phyloP scores from a whole-genome alignment of 2,888 invertebrate genomes.

The Brassicogethes aeneus region DNA sequence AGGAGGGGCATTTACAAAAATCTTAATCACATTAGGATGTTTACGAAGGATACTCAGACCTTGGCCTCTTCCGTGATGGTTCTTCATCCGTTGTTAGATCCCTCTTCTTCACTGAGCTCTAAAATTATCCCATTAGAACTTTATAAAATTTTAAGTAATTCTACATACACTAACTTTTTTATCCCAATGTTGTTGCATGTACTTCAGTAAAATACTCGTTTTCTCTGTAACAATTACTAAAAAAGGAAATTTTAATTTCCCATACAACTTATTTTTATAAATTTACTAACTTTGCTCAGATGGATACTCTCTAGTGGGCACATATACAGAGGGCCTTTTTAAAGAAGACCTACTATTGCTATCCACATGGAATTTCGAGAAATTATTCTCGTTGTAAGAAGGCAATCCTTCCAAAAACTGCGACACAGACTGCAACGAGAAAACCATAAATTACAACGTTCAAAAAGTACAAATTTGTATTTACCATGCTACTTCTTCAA shows the following conservation, averaged over 20 bases:
- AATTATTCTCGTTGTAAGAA: constrained; percentile 84
- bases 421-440: constrained; percentile 63
- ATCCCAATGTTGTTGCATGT: constrained; percentile 93
- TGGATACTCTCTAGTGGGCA: constrained; percentile 87
- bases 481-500: no score
- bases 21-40: no score
- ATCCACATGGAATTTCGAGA: constrained; percentile 83
- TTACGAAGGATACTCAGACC: constrained; percentile 30
- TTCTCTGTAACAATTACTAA: constrained; percentile 92
- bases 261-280: constrained; percentile 3
- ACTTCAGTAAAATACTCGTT: constrained; percentile 86
- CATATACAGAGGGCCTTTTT: constrained; percentile 82
- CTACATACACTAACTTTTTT: constrained; percentile 56
- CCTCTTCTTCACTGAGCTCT: constrained; percentile 34
- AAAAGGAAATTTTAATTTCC: constrained; percentile 32
- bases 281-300: constrained; percentile 75
- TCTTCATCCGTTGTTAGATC: constrained; percentile 33
- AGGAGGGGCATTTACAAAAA: no score
- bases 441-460: constrained; percentile 1
- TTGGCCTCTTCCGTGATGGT: constrained; percentile 34
- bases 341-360: constrained; percentile 71
- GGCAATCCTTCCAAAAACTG: constrained; percentile 89
- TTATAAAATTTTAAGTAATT: background rate
- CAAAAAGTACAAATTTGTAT: no score
- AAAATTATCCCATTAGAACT: constrained; percentile 2